phyloP scores from a whole-genome alignment of 2,113 vertebrate genomes.

The Mormyrus iriodes region DNA sequence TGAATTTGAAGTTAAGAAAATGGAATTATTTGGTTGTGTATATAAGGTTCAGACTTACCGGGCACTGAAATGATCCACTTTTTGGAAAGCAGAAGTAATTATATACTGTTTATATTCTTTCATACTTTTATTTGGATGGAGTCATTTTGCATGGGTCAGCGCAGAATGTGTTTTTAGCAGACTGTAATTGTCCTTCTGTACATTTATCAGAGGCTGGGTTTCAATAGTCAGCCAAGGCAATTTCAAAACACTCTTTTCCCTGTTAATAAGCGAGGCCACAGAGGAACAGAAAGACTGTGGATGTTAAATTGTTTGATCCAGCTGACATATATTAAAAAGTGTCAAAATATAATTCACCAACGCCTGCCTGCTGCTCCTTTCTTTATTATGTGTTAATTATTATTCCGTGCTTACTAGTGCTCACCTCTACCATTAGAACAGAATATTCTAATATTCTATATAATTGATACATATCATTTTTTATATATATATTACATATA shows the following conservation, averaged over 20 bases:
- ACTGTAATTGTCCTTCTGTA: background rate
- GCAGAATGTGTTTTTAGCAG: background rate
- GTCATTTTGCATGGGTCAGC: background rate
- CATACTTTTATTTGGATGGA: background rate
- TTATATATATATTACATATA: background rate
- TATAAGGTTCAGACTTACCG: background rate
- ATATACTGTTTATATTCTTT: background rate
- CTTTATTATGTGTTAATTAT: background rate
- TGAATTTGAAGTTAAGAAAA: background rate
- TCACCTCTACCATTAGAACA: background rate
- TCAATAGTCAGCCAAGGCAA: background rate
- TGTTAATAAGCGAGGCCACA: background rate
- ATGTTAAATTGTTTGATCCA: background rate
- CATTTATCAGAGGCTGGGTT: background rate
- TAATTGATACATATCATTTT: background rate
- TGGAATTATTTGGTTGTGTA: background rate
- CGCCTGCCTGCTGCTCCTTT: background rate
- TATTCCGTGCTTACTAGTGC: background rate
- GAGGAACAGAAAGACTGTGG: background rate
- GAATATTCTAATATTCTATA: background rate
- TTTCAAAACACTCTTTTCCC: background rate
- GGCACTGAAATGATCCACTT: background rate
- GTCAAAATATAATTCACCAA: background rate
- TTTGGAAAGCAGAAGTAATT: background rate
- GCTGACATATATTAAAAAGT: background rate